phyloP scores from a whole-genome alignment of 2,113 vertebrate species.

The Peromyscus leucopus region DNA sequence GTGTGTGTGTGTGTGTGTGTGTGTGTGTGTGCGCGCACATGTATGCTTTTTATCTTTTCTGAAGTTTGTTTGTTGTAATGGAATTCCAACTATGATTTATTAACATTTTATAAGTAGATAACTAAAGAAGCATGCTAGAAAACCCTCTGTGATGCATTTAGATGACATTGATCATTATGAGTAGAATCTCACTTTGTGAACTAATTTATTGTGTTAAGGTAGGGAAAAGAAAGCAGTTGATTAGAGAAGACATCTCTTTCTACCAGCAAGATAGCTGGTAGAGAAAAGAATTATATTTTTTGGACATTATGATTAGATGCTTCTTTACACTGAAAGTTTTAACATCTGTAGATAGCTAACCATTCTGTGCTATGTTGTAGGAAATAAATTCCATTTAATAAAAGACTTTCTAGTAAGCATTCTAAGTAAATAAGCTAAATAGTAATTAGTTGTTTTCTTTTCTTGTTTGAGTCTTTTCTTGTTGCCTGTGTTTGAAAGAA shows the following conservation, averaged over 20 bases:
- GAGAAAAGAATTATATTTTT: constrained; percentile 34
- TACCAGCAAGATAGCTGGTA: not conserved
- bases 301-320: not conserved
- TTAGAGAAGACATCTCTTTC: constrained; percentile 17
- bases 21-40: not conserved
- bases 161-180: constrained; percentile 28
- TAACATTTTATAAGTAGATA: constrained; percentile 38
- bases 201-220: constrained; percentile 37
- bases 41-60: constrained; percentile 36
- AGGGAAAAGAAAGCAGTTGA: not conserved
- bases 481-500: constrained; percentile 14
- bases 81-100: constrained; percentile 56
- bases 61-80: not conserved
- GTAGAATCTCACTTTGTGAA: not conserved
- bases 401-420: constrained; percentile 25
- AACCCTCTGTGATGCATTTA: not conserved
- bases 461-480: not conserved
- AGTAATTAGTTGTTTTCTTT: not conserved
- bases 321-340: constrained; percentile 50
- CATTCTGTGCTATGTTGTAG: constrained; percentile 15
- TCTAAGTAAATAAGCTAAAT: not conserved
- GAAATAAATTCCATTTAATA: constrained; percentile 48
- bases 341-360: not conserved
- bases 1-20: not conserved
- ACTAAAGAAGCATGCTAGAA: not conserved